A percentile compares a stretch with the other conserved stretches of the same genome.
Evolutionary conservation across 2,888 invertebrate species (phyloP).

Genomic region (Hesperia comma): DNA sequence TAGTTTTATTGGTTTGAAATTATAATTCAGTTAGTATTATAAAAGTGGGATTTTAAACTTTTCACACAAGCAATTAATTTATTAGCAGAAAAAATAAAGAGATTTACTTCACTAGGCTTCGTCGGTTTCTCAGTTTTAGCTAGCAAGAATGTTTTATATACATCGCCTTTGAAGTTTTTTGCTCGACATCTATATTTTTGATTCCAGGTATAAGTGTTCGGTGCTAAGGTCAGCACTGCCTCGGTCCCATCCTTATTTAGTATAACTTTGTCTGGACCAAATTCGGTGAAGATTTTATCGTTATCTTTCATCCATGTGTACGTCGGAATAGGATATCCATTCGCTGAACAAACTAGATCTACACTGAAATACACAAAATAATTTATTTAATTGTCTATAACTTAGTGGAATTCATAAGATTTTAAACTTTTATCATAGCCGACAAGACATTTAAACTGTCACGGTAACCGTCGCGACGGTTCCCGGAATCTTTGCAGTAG

Average conservation of each 20-base stretch:
- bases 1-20: too few relatives aligned
- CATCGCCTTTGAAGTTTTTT: constrained; percentile 57
- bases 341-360: constrained; percentile 60
- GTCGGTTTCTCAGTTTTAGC: constrained; percentile 56
- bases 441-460: too few relatives aligned
- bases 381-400: too few relatives aligned
- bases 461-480: too few relatives aligned
- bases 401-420: too few relatives aligned
- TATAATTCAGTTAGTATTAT: too few relatives aligned
- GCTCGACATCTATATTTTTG: constrained; percentile 62
- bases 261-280: constrained; percentile 56
- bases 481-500: too few relatives aligned
- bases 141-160: constrained; percentile 55
- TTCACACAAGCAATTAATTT: too few relatives aligned
- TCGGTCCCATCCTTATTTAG: constrained; percentile 50
- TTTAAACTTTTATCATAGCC: too few relatives aligned
- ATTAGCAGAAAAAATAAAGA: not conserved
- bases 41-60: too few relatives aligned
- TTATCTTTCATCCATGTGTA: constrained; percentile 65
- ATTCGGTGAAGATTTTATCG: constrained; percentile 54
- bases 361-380: constrained; percentile 55
- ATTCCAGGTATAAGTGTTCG: constrained; percentile 54
- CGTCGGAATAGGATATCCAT: constrained; percentile 60
- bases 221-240: constrained; percentile 55
- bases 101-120: constrained; percentile 56